These are phyloP conservation scores for Neoscelio sp. DNA, from an alignment of 2,888 invertebrate species.

Conservation along the genomic window DNA sequence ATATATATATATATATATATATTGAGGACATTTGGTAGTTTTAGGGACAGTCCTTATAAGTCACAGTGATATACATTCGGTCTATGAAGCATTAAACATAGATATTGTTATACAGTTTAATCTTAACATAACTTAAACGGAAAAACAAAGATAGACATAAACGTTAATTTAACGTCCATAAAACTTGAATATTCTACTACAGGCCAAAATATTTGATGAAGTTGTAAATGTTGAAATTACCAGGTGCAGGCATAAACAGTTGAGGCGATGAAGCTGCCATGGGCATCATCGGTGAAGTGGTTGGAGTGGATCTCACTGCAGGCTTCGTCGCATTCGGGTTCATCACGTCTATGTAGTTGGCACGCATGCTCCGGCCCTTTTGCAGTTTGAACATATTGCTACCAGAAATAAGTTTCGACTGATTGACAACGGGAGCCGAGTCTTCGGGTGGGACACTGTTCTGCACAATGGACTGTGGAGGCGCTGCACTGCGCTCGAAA, in stretches of 20 bases:
- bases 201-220: too few species aligned
- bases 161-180: neutral
- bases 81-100: too few species aligned
- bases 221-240: conserved; percentile 72
- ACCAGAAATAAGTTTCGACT: conserved; percentile 77
- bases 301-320: conserved; percentile 79
- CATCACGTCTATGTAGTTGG: conserved; percentile 93
- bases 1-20: too few species aligned
- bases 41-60: too few species aligned
- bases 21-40: too few species aligned
- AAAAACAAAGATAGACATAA: too few species aligned
- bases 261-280: conserved; percentile 83
- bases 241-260: conserved; percentile 85
- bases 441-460: conserved; percentile 63
- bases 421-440: conserved; percentile 64
- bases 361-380: conserved; percentile 88
- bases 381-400: conserved; percentile 93
- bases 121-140: too few species aligned
- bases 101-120: too few species aligned
- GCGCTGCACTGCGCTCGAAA: conserved; percentile 64
- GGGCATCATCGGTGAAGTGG: conserved; percentile 82
- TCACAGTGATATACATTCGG: too few species aligned
- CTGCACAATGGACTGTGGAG: conserved; percentile 4
- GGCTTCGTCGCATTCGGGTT: conserved; percentile 87
- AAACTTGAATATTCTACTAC: too few species aligned